phyloP scores from a whole-genome alignment of 2,888 invertebrate species.

The Trachelus iudaicus region DNA sequence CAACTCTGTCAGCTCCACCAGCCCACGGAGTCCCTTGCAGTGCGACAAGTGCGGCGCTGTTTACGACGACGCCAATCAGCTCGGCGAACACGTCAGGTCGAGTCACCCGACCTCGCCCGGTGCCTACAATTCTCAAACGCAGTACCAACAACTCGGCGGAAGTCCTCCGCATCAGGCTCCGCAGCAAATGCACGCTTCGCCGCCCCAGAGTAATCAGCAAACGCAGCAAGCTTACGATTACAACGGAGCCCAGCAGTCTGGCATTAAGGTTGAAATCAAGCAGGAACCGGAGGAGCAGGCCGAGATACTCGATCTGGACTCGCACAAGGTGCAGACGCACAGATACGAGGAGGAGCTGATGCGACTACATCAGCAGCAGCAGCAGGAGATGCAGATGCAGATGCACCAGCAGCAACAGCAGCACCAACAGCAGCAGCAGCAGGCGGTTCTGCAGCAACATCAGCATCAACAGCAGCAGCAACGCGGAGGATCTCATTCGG shows the following conservation, averaged over 20 bases:
- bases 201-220: slow-evolving; percentile 60
- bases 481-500: slow-evolving; percentile 48
- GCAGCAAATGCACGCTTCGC: slow-evolving; percentile 51
- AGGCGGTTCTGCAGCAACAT: slow-evolving; percentile 34
- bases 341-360: slow-evolving; percentile 68
- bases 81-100: slow-evolving; percentile 80
- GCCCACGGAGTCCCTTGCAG: slow-evolving; percentile 77
- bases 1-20: slow-evolving; percentile 70
- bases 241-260: slow-evolving; percentile 30
- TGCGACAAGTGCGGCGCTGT: slow-evolving; percentile 88
- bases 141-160: slow-evolving; percentile 48
- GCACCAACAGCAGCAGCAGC: slow-evolving; percentile 39
- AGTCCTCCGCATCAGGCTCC: slow-evolving; percentile 57
- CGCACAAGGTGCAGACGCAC: slow-evolving; percentile 84
- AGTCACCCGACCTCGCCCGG: slow-evolving; percentile 70
- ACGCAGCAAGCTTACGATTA: slow-evolving; percentile 59
- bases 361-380: slow-evolving; percentile 52
- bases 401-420: slow-evolving; percentile 43
- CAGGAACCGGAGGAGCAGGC: slow-evolving; percentile 79
- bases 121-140: slow-evolving; percentile 43
- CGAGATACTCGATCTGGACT: slow-evolving; percentile 88
- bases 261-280: slow-evolving; percentile 68
- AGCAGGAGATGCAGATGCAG: slow-evolving; percentile 57
- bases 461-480: slow-evolving; percentile 45
- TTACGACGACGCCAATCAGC: slow-evolving; percentile 78